phyloP scores from a whole-genome alignment of 2,888 invertebrate species.

The Chaetoderma sp. region DNA sequence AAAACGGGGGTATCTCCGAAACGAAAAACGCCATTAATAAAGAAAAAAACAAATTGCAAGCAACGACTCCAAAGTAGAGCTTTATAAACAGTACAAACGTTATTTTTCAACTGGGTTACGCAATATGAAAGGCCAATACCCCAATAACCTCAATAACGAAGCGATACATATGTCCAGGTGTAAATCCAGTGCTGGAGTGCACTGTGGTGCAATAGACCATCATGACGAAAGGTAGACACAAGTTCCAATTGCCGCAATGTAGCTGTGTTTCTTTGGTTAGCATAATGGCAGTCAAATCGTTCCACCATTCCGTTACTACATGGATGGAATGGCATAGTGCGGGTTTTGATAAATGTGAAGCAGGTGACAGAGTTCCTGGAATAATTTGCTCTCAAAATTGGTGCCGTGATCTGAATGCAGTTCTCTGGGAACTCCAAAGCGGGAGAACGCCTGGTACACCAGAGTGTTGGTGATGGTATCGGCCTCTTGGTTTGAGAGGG shows the following conservation, averaged over 20 bases:
- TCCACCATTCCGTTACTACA: slow-evolving; percentile 22
- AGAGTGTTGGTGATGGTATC: slow-evolving; percentile 33
- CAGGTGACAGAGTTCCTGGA: slow-evolving; percentile 31
- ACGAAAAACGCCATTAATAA: too few species aligned
- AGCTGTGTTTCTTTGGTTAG: slow-evolving; percentile 16
- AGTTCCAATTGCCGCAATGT: slow-evolving; percentile 26
- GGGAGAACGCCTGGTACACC: slow-evolving; percentile 25
- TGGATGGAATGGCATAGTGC: slow-evolving; percentile 29
- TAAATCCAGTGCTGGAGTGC: slow-evolving; percentile 28
- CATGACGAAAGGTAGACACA: slow-evolving; percentile 23
- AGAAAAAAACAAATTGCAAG: too few species aligned
- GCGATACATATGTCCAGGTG: slow-evolving; percentile 29
- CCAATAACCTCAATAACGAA: too few species aligned
- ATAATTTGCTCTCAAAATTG: slow-evolving; percentile 32
- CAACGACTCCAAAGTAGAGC: too few species aligned
- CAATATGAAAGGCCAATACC: too few species aligned
- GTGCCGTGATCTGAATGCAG: slow-evolving; percentile 34
- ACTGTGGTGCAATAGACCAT: slow-evolving; percentile 35
- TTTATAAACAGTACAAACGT: too few species aligned
- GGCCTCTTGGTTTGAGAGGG: slow-evolving; percentile 31
- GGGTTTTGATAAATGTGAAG: slow-evolving; percentile 33
- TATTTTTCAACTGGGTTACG: too few species aligned
- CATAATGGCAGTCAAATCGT: slow-evolving; percentile 30
- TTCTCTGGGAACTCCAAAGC: slow-evolving; percentile 29
- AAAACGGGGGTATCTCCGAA: too few species aligned